Conservation (phyloP, 2,888 invertebrate genomes). For the Mechanitis mazaeus region DNA sequence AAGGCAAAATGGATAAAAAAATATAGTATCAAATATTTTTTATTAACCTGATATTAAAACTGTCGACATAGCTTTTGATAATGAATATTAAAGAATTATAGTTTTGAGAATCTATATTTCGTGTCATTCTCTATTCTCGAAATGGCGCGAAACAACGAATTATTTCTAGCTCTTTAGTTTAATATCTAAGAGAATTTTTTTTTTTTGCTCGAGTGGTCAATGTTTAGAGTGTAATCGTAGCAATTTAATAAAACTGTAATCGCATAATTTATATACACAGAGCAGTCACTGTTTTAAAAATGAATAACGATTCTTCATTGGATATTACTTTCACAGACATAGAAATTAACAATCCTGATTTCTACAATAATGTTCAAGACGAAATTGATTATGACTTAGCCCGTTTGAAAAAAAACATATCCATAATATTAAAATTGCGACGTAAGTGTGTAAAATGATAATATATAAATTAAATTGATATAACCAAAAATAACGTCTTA, state of each 20-base stretch:
- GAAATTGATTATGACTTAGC: slow-evolving; percentile 48
- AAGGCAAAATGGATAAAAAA: too few species aligned
- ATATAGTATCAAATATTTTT: too few species aligned
- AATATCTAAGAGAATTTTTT: too few species aligned
- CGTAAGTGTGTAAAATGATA: slow-evolving; percentile 39
- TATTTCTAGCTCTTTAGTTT: too few species aligned
- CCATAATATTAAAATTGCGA: slow-evolving; percentile 42
- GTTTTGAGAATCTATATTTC: neutral
- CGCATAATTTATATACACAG: too few species aligned
- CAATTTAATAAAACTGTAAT: too few species aligned
- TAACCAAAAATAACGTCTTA: neutral
- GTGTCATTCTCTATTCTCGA: neutral
- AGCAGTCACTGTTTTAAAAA: slow-evolving; percentile 3
- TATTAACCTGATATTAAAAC: too few species aligned
- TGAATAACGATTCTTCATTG: slow-evolving; percentile 15
- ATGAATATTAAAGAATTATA: too few species aligned
- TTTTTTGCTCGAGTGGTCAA: too few species aligned
- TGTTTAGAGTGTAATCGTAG: too few species aligned
- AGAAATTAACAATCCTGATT: slow-evolving; percentile 47
- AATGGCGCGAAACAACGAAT: slow-evolving; percentile 4
- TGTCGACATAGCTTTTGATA: too few species aligned
- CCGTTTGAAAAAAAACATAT: slow-evolving; percentile 44
- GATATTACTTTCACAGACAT: slow-evolving; percentile 31
- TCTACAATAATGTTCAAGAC: slow-evolving; percentile 43
- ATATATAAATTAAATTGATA: neutral